Conservation (phyloP, 2,113 vertebrate genomes). For the Eclectus roratus region DNA sequence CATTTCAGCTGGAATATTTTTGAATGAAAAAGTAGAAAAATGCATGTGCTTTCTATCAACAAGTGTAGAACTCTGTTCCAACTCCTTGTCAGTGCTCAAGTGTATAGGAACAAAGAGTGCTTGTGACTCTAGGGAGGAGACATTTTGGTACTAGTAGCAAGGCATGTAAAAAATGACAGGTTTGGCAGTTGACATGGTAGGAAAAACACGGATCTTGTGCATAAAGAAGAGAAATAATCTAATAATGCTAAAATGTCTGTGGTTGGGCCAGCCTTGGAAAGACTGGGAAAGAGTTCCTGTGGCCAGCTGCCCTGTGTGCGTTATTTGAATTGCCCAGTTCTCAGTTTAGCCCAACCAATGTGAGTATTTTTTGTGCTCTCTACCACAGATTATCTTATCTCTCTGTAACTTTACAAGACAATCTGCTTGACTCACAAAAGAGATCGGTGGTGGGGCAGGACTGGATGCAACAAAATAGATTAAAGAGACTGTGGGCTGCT, state of each 20-base stretch:
- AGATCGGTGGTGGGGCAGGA: background rate
- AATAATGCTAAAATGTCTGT: background rate
- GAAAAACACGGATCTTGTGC: background rate
- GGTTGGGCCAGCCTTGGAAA: background rate
- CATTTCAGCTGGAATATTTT: background rate
- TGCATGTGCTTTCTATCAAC: background rate
- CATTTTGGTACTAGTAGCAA: background rate
- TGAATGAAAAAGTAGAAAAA: background rate
- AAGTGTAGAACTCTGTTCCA: background rate
- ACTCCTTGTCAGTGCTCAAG: background rate
- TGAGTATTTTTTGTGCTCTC: background rate
- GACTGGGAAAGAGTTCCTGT: background rate
- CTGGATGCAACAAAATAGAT: background rate
- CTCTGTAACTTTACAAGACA: background rate
- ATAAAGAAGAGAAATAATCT: background rate
- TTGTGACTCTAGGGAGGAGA: background rate
- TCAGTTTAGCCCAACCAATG: background rate
- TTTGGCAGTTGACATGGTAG: background rate
- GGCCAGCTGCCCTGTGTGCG: fast-evolving
- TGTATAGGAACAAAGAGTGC: background rate
- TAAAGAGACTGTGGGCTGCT: background rate
- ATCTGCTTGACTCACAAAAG: background rate
- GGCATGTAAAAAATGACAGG: background rate
- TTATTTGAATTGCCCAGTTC: background rate
- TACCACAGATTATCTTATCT: background rate